These are phyloP conservation scores for Percopsis transmontana DNA, from an alignment of 2,113 vertebrate genomes.

Conservation along the genomic window DNA sequence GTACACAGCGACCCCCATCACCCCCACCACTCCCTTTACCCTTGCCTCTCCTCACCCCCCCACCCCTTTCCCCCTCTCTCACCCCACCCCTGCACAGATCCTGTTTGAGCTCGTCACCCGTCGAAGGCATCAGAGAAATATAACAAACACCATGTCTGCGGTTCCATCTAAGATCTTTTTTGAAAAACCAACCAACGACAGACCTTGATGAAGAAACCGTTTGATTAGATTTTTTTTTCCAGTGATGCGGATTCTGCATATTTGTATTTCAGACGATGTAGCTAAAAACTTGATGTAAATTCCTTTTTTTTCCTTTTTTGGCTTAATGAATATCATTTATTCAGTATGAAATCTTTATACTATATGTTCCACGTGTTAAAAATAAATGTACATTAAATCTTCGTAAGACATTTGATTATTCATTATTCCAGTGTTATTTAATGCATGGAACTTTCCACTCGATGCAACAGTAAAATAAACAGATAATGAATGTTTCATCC, in stretches of 20 bases:
- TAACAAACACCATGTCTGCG: constrained; percentile 81
- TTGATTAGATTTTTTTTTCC: constrained; percentile 83
- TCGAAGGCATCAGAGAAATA: constrained; percentile 84
- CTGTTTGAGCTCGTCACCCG: constrained; percentile 89
- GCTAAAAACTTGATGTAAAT: constrained; percentile 99
- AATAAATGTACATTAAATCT: constrained; percentile 99
- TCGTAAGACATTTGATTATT: constrained; percentile 97
- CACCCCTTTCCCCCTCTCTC: constrained; percentile 82
- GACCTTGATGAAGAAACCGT: constrained; percentile 90
- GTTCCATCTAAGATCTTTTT: constrained; percentile 89
- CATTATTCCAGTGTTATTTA: constrained; percentile 75
- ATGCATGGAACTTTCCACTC: neutral
- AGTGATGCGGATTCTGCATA: constrained; percentile 99
- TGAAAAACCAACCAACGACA: constrained; percentile 79
- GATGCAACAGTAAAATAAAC: constrained; percentile 7
- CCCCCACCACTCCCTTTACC: neutral
- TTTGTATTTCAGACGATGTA: constrained; percentile 99
- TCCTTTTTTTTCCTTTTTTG: constrained; percentile 96
- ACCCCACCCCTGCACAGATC: constrained; percentile 73
- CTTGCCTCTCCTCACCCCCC: constrained; percentile 41
- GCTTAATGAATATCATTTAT: constrained; percentile 99
- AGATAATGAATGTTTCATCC: constrained; percentile 13
- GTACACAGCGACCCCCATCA: constrained; percentile 60
- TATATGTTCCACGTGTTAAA: constrained; percentile 99
- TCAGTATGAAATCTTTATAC: constrained; percentile 99